Evolutionary conservation across 2,888 invertebrate species (phyloP).

Genomic region (Cantharis nigra): DNA sequence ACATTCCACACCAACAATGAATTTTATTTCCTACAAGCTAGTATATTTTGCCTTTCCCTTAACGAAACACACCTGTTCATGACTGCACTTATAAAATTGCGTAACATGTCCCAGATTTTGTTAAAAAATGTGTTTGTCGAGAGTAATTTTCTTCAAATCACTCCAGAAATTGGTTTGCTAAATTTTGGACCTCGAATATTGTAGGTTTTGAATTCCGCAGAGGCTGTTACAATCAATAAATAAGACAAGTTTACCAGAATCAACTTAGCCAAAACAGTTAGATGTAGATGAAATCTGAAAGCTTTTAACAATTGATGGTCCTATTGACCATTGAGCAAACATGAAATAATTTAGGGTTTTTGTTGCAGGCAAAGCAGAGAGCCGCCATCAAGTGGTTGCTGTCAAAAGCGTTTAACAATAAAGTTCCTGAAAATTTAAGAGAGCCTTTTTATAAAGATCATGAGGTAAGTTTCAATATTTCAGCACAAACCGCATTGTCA

Average conservation of each 20-base stretch:
- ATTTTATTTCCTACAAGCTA: neutral
- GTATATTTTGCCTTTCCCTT: neutral
- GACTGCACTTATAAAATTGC: neutral
- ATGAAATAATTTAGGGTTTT: neutral
- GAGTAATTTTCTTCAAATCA: too few species aligned
- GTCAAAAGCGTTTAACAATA: constrained; percentile 94
- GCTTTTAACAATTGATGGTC: too few species aligned
- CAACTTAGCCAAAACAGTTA: too few species aligned
- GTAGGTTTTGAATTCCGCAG: too few species aligned
- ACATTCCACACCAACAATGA: neutral
- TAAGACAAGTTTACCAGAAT: too few species aligned
- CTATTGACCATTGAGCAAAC: too few species aligned
- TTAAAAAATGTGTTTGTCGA: too few species aligned
- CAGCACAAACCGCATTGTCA: too few species aligned
- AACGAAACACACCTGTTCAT: neutral
- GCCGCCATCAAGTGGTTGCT: constrained; percentile 96
- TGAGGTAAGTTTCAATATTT: constrained; percentile 66
- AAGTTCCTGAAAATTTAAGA: constrained; percentile 87
- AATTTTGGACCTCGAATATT: too few species aligned
- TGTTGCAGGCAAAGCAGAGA: constrained; percentile 86
- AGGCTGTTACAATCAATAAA: too few species aligned
- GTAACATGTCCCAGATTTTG: neutral
- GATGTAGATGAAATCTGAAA: too few species aligned
- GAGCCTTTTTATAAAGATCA: constrained; percentile 95
- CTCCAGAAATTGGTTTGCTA: too few species aligned